Conservation (phyloP, 1,140 invertebrate species). For the Sycobia sp. region DNA sequence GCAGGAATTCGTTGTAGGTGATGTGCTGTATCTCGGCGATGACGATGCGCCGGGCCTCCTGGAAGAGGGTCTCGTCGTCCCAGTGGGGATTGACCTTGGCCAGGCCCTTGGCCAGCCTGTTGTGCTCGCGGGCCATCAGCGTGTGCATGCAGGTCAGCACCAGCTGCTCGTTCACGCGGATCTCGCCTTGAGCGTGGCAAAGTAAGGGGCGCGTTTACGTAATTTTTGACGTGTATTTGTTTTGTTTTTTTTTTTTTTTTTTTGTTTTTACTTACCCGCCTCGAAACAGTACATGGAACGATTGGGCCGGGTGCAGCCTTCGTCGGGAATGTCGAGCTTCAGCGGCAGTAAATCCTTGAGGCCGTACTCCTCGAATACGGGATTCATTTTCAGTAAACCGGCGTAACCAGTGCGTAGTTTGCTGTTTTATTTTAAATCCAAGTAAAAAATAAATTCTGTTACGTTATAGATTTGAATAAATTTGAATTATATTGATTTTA, state of each 20-base stretch:
- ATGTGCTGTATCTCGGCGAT: conserved; percentile 92
- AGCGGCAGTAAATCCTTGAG: conserved; percentile 86
- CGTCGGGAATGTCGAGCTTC: conserved; percentile 88
- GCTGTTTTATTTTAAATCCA: conserved; percentile 56
- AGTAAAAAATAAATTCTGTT: no score
- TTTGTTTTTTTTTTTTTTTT: no score
- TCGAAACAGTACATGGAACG: conserved; percentile 90
- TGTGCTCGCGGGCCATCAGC: conserved; percentile 86
- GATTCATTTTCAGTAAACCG: conserved; percentile 83
- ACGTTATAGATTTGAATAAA: no score
- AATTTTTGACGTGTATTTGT: no score
- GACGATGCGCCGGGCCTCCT: conserved; percentile 87
- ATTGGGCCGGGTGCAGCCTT: conserved; percentile 89
- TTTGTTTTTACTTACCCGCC: conserved; percentile 74
- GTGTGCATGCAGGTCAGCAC: conserved; percentile 91
- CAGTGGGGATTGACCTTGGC: conserved; percentile 87
- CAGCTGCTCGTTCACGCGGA: conserved; percentile 91
- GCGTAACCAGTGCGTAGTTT: conserved; percentile 79
- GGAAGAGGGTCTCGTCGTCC: conserved; percentile 93
- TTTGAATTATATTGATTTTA: no score
- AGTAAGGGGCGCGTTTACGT: no score
- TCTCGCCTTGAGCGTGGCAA: conserved; percentile 80
- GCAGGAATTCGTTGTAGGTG: conserved; percentile 93
- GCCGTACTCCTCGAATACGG: conserved; percentile 84
- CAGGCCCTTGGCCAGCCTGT: conserved; percentile 78